phyloP scores from a whole-genome alignment of 2,797 vertebrate genomes.

The Manis pentadactyla region DNA sequence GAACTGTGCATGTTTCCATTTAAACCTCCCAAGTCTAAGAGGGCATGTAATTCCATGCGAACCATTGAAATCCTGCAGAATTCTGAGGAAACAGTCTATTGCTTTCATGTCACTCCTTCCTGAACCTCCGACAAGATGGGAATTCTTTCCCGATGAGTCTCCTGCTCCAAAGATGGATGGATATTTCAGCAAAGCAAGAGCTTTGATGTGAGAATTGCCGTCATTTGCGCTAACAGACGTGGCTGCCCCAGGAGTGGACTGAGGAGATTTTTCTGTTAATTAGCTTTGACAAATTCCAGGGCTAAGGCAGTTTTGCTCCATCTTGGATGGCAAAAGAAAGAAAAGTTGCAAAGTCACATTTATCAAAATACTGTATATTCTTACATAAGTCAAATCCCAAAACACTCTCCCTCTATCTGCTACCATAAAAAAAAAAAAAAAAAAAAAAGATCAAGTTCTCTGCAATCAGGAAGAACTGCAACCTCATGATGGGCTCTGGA shows the following conservation, averaged over 20 bases:
- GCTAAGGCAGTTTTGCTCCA: neutral
- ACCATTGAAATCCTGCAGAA: neutral
- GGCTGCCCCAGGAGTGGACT: neutral
- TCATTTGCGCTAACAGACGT: neutral
- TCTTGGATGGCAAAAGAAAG: neutral
- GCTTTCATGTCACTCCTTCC: neutral
- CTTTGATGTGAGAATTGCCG: neutral
- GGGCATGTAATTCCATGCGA: neutral
- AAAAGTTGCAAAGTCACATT: neutral
- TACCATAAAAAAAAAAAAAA: neutral
- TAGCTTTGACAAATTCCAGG: neutral
- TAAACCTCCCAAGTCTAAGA: neutral
- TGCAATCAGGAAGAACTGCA: neutral
- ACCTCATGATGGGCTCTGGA: fast-evolving
- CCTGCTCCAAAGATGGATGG: neutral
- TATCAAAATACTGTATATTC: neutral
- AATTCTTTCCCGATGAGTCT: neutral
- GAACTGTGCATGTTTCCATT: fast-evolving
- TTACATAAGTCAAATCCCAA: neutral
- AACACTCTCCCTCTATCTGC: neutral
- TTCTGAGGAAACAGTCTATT: neutral
- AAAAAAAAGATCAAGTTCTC: neutral
- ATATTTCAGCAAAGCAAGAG: neutral
- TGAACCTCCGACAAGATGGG: neutral
- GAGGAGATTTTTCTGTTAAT: neutral